Evolutionary conservation across 92 coral and sea anemone species (phyloP), one percentile per base, ranked within the genome.

Genomic region (Desmophyllum pertusum): DNA sequence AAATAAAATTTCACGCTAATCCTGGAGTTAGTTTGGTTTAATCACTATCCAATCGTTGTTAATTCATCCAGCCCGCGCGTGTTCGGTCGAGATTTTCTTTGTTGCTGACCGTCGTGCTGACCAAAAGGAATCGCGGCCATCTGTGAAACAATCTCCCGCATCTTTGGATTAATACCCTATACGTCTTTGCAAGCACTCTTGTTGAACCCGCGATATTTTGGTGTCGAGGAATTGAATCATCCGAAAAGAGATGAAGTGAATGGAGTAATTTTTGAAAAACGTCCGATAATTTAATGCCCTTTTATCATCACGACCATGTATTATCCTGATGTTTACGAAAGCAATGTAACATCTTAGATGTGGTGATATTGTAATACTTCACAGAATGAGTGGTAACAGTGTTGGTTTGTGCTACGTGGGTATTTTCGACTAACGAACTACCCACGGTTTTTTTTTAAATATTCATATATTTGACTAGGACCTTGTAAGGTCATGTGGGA

Each of bases 401-500:
- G 61, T 57, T 39, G 36, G n/a, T n/a, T 70, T 42, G 45, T 40
- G 79, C 69, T 55, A 82, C 77, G 78, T 82, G 72, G 71, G 55
- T n/a, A n/a, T n/a, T 38, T 71, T 71, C 71, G 35, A 42, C 55
- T 41, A 59, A 51, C 46, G 18, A n/a, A n/a, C n/a, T n/a, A n/a
- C n/a, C 31, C 57, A 18, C 70, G 57, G 70, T n/a, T n/a, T n/a
- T n/a, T n/a, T n/a, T 55, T 81, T 71, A 73, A 73, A 82, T 71
- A 70, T 82, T 82, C 70, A 70, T 53, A n/a, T n/a, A n/a, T n/a
- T n/a, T 40, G 53, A 69, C n/a, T n/a, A n/a, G 68, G 78, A 53
- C 38, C 70, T 51, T 37, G 79, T 66, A 35, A 74, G 86, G 93
- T 86, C 77, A 97, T 97, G 99, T 89, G 94, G 51, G 99, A 97